Percentiles rank a stretch among this genome's conserved stretches.
These are phyloP conservation scores for Macroteleia sp. DNA, from an alignment of 2,888 invertebrate genomes.

Conservation along the genomic window DNA sequence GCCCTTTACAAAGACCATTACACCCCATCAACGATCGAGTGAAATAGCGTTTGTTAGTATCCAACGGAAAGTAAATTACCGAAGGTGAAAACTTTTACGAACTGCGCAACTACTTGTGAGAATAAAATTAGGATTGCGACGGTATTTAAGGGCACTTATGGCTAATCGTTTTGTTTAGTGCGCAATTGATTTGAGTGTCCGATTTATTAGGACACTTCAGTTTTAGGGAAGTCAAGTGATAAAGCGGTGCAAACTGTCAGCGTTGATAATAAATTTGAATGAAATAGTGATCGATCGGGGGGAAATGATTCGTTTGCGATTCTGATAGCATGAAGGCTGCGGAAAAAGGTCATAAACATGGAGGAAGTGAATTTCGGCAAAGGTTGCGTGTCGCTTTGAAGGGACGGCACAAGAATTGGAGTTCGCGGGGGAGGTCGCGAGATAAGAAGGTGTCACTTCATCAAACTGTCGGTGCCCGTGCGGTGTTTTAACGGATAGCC, in stretches of 20 bases:
- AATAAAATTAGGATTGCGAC: not conserved
- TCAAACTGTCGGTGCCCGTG: slow-evolving; percentile 32
- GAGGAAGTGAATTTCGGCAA: slow-evolving; percentile 20
- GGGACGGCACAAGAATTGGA: not conserved
- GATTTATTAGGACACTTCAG: no score
- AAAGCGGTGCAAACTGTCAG: slow-evolving; percentile 4
- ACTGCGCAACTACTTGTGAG: no score
- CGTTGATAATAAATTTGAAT: slow-evolving; percentile 21
- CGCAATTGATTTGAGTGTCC: not conserved
- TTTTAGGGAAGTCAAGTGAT: no score
- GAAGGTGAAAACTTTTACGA: not conserved
- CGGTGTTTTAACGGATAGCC: slow-evolving; percentile 48
- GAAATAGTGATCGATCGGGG: slow-evolving; percentile 40
- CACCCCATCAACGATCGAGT: slow-evolving; percentile 2
- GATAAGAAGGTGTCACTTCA: slow-evolving; percentile 53
- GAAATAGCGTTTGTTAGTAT: not conserved
- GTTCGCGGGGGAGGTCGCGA: not conserved
- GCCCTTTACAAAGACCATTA: slow-evolving; percentile 24
- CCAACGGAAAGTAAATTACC: not conserved
- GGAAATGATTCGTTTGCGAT: slow-evolving; percentile 10
- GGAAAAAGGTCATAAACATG: slow-evolving; percentile 37
- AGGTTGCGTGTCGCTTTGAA: slow-evolving; percentile 1
- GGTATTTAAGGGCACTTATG: not conserved
- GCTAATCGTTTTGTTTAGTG: not conserved
- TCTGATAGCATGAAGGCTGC: slow-evolving; percentile 26